Base-by-base conservation (phyloP, 2,797 vertebrate genomes). In the Holocentrus rufus region DNA sequence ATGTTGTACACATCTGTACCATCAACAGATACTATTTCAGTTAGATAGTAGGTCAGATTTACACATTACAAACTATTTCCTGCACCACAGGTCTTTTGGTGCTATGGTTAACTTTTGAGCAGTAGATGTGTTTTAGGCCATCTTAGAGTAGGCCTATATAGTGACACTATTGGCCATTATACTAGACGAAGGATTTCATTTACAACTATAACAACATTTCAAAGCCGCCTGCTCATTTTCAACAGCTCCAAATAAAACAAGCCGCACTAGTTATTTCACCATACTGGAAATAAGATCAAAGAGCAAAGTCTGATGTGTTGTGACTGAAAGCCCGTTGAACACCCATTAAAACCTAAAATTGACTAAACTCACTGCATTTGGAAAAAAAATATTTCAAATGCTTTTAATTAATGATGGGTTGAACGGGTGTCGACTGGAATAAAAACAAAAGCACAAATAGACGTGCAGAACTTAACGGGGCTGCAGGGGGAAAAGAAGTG, bases 161-260 rank as follows among this genome's bases (percentile, higher is more conserved):
- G 39, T 42, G 39, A 42, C 11, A 42, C 7, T 42, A 60, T 42
- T 65, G 39, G 39, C 13, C 65, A 65, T 18, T 58, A 74, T 27
- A 15, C 36, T 39, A 7, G 6, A 34, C 31, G 55, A 53, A 15
- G 65, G 18, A 79, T 75, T 76, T 68, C 0, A 76, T 89, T 87
- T 84, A 78, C 80, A 84, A 56, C 60, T 66, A 30, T 61, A 85
- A 76, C 85, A 84, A 79, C 20, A 72, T 74, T 85, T 88, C 75
- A 87, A 82, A 80, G 72, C 85, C 70, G 87, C 80, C 80, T 85
- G 68, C 80, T 80, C 60, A 67, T 81, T 87, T 83, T 86, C 74
- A 88, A 66, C 72, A 69, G 70, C 87, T 60, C 79, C 76, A 83
- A 82, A 90, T 90, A 77, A 85, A 80, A 80, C 56, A 75, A 77